phyloP scores from a whole-genome alignment of 2,113 vertebrate species.

The Camarhynchus parvulus region DNA sequence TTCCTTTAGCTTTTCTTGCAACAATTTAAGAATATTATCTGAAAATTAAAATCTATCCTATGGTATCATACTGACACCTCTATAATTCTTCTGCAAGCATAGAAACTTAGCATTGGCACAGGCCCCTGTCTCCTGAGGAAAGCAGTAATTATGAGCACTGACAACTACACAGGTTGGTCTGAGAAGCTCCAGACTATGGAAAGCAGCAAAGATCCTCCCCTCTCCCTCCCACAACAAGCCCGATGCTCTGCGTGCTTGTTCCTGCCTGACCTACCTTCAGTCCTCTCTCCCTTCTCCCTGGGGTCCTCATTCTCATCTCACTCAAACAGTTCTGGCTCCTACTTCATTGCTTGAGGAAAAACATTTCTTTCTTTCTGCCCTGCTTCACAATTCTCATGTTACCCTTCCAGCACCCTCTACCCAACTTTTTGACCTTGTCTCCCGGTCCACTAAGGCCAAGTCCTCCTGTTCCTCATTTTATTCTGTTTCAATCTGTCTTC shows the following conservation, averaged over 20 bases:
- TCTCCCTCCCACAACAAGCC: background rate
- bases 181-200: background rate
- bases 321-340: background rate
- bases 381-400: background rate
- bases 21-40: background rate
- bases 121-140: background rate
- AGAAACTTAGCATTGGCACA: background rate
- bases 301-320: background rate
- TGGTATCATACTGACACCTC: background rate
- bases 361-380: background rate
- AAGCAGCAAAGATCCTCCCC: background rate
- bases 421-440: background rate
- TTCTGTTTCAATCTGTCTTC: background rate
- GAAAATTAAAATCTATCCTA: background rate
- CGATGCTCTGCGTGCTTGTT: fast-evolving
- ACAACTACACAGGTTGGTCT: background rate
- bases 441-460: background rate
- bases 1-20: background rate
- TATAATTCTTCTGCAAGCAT: background rate
- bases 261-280: background rate
- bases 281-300: background rate
- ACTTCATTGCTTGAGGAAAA: background rate
- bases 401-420: background rate
- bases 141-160: background rate
- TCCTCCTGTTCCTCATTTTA: fast-evolving